Evolutionary conservation across 2,797 vertebrate species (phyloP).

Genomic region (Kryptopterus vitreolus): DNA sequence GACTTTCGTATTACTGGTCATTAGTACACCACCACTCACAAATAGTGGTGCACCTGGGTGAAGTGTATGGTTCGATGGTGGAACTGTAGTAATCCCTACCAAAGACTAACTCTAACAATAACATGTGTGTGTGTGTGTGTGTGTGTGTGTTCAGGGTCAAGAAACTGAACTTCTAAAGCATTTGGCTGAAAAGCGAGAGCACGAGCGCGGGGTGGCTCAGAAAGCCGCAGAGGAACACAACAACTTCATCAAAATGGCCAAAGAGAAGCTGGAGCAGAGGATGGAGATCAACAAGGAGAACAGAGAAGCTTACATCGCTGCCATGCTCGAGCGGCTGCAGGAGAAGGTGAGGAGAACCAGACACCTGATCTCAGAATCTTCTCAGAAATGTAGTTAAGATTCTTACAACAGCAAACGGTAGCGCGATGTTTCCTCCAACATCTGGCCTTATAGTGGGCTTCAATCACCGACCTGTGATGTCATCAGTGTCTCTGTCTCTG

Average conservation of each 20-base stretch:
- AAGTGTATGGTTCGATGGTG: background rate
- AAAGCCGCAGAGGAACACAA: constrained; percentile 87
- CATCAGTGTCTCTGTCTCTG: too few species aligned
- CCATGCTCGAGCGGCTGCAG: constrained; percentile 85
- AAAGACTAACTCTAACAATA: too few species aligned
- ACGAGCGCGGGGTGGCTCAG: constrained; percentile 88
- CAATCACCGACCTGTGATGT: too few species aligned
- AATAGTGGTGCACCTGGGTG: background rate
- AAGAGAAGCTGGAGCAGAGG: constrained; percentile 85
- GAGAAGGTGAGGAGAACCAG: constrained; percentile 77
- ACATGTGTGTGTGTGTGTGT: too few species aligned
- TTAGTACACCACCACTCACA: background rate
- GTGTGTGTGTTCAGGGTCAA: constrained; percentile 75
- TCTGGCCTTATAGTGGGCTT: too few species aligned
- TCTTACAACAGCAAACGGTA: too few species aligned
- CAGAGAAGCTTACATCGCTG: constrained; percentile 82
- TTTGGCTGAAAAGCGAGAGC: constrained; percentile 87
- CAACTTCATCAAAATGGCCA: constrained; percentile 86
- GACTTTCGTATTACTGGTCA: background rate
- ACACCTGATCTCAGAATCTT: too few species aligned
- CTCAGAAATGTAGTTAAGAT: too few species aligned
- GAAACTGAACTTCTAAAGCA: constrained; percentile 93
- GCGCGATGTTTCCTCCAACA: too few species aligned
- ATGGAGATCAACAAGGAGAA: constrained; percentile 89
- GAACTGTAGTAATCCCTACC: background rate